Percentiles rank a stretch among this genome's conserved stretches.
Conservation (phyloP, 2,113 vertebrate species). For the Ursus arctos region DNA sequence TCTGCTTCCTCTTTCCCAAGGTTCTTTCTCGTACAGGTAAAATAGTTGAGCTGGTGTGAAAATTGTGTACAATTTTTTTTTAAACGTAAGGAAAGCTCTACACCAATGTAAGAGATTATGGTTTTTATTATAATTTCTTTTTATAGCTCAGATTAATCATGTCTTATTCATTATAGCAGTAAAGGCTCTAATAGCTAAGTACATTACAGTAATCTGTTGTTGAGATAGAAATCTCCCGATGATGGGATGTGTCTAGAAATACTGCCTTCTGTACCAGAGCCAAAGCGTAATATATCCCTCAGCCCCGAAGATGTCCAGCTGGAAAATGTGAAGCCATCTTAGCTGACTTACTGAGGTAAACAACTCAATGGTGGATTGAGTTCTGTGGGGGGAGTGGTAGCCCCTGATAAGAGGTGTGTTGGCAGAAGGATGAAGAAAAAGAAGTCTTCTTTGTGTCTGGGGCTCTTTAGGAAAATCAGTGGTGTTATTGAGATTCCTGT, state of each 20-base stretch:
- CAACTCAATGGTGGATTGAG: neutral
- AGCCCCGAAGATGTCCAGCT: neutral
- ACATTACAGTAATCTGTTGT: slow-evolving; percentile 70
- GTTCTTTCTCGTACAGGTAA: neutral
- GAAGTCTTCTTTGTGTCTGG: neutral
- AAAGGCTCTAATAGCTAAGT: slow-evolving; percentile 63
- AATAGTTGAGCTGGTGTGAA: neutral
- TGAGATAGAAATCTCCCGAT: slow-evolving; percentile 67
- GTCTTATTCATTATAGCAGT: slow-evolving; percentile 63
- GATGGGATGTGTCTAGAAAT: slow-evolving; percentile 64
- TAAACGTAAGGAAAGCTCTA: neutral
- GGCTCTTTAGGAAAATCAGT: neutral
- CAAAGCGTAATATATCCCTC: slow-evolving; percentile 29
- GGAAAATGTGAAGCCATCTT: neutral
- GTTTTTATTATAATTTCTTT: slow-evolving; percentile 73
- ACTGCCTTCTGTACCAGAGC: slow-evolving; percentile 36
- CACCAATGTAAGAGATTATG: slow-evolving; percentile 33
- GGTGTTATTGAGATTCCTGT: neutral
- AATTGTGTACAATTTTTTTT: slow-evolving; percentile 14
- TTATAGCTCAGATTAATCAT: slow-evolving; percentile 75
- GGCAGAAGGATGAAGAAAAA: neutral
- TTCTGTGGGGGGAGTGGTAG: neutral
- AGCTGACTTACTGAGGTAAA: neutral
- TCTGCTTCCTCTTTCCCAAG: neutral
- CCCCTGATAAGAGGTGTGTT: neutral